Base-by-base conservation (phyloP, 2,113 vertebrate genomes). In the Nibea albiflora region DNA sequence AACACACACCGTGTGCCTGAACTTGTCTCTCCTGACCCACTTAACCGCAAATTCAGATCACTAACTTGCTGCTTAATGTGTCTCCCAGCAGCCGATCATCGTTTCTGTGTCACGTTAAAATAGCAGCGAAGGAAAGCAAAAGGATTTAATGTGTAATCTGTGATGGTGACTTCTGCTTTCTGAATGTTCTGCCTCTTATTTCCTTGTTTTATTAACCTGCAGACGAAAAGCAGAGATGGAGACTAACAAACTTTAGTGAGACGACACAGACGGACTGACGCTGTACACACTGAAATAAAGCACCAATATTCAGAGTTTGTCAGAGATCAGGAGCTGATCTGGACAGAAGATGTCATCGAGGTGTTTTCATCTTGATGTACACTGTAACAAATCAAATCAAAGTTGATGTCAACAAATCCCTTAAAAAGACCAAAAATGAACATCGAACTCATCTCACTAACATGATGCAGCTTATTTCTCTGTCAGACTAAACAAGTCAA, bases 31-130 rank as follows among this genome's bases (percentile, higher is more conserved):
- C 49, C 69, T 85, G 82, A 80, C 84, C 86, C 65, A 90, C 63
- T 77, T 81, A 14, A 62, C 56, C 68, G 26, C 24, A 11, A 42
- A 83, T 56, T 84, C 54, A 87, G 47, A 80, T 80, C 67, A 57
- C 66, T 81, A 80, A 86, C 53, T 70, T 72, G n/a, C 39, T 71
- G 22, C 74, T 89, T 77, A 82, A 84, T 81, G 63, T 79, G 77
- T 77, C 66, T 64, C 87, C 60, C 66, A 50, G 26, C 62, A 63
- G 16, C 46, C 54, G 24, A 74, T 74, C 56, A 46, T 80, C 20
- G 47, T 70, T 50, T 75, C 76, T 87, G 72, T 85, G 86, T 79
- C 68, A 77, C 3, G 53, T 73, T 85, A 81, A 77, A 82, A 80
- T 79, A 76, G 74, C 60, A n/a, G 65, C 66, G 19, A 39, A 69